Evolutionary conservation across 1,140 invertebrate species (phyloP), one percentile per base, ranked within the genome.

Genomic region (Drosophila simulans): DNA sequence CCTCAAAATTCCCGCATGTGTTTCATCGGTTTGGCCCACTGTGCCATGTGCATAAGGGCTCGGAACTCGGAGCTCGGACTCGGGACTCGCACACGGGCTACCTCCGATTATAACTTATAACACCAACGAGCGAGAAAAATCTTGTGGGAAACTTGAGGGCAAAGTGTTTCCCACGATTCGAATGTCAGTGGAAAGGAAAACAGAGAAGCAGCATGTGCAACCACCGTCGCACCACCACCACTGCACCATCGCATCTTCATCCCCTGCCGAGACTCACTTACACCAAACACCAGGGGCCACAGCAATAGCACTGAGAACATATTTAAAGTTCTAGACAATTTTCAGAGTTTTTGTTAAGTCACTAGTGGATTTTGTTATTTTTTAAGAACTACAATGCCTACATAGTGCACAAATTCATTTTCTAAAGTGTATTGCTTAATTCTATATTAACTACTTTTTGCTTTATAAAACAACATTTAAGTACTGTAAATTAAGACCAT

Each of bases 141-240:
- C 80, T 81, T 91, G 91, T 92, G 91, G 91, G 91, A 92, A 92
- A 92, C 91, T 90, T 80, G 86, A 85, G 90, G 74, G 88, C 79
- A 92, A 92, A 92, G 91, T 92, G 91, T 92, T 92, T 92, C 91
- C 91, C 91, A 92, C 91, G 91, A 91, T 92, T 88, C 82, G 86
- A 90, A 90, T 90, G 81, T 90, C 78, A 82, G 77, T 73, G 78
- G 78, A 82, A 86, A 90, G 80, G 74, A 81, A 90, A 90, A 90
- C 82, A 82, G 73, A 79, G 75, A 81, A 88, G 46, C 64, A 55
- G 63, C 86, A 90, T 77, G 79, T 86, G 77, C 89, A 91, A 72
- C 65, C 72, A 88, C 75, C 74, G 74, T 62, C 68, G 43, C 45
- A 69, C 51, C 49, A 79, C 75, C 72, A 79, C 49, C 77, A 68